These are phyloP conservation scores for Neocrepidodera transversa DNA, from an alignment of 2,888 invertebrate species.

Conservation along the genomic window DNA sequence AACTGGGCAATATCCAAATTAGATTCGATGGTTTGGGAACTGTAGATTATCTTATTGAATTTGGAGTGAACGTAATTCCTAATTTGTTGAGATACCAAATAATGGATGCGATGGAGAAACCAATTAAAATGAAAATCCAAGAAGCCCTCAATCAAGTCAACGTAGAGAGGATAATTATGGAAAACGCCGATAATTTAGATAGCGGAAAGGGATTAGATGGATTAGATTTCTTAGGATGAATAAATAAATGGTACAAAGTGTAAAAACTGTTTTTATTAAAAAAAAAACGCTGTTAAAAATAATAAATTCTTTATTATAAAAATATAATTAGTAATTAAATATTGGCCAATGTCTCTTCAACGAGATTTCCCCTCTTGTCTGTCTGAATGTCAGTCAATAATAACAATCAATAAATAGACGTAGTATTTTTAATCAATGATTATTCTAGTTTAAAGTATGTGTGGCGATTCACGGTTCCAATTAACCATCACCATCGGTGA, in stretches of 20 bases:
- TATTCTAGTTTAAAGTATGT: too few species aligned
- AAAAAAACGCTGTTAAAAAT: too few species aligned
- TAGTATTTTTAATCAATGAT: too few species aligned
- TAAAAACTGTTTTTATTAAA: too few species aligned
- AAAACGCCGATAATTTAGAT: slow-evolving; percentile 73
- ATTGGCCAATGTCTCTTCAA: too few species aligned
- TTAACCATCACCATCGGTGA: slow-evolving; percentile 11
- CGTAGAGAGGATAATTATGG: slow-evolving; percentile 75
- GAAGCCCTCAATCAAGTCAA: slow-evolving; percentile 77
- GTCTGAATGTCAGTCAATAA: too few species aligned
- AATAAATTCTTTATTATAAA: too few species aligned
- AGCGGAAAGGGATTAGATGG: slow-evolving; percentile 37
- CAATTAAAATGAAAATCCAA: slow-evolving; percentile 76
- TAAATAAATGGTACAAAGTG: too few species aligned
- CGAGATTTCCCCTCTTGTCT: too few species aligned
- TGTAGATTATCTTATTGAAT: slow-evolving; percentile 82
- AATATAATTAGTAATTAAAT: too few species aligned
- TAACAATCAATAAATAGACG: too few species aligned
- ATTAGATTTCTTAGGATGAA: neutral
- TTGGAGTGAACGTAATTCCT: slow-evolving; percentile 80
- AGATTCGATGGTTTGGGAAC: slow-evolving; percentile 87
- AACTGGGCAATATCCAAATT: slow-evolving; percentile 76
- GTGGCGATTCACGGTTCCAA: neutral
- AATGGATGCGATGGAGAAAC: slow-evolving; percentile 83
- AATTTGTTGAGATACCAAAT: slow-evolving; percentile 87